phyloP scores from a whole-genome alignment of 1,140 invertebrate genomes.

The Heterodera carotae region DNA sequence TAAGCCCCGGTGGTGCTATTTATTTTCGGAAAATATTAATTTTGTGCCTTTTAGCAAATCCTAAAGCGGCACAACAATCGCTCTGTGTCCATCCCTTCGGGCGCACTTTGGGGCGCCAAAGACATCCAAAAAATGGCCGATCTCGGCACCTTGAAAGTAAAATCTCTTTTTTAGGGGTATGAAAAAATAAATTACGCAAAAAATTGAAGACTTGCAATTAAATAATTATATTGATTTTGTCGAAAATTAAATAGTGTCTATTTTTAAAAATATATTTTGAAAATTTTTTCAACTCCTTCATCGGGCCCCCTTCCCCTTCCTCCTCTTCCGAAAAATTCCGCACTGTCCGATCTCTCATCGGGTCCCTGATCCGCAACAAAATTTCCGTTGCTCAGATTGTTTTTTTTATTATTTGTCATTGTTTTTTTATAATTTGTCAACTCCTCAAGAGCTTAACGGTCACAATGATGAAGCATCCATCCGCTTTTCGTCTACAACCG shows the following conservation, averaged over 20 bases:
- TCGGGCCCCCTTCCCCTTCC: too few species aligned
- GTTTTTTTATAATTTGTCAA: too few species aligned
- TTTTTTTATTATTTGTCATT: too few species aligned
- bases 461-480: constrained; percentile 73
- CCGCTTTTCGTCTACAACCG: constrained; percentile 68
- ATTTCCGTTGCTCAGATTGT: too few species aligned
- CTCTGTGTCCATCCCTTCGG: constrained; percentile 71
- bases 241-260: background rate
- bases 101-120: constrained; percentile 73
- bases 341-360: too few species aligned
- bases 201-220: too few species aligned
- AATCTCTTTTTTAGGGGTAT: constrained; percentile 20
- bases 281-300: too few species aligned
- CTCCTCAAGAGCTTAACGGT: constrained; percentile 71
- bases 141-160: constrained; percentile 69
- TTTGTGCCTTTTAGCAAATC: constrained; percentile 28
- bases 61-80: constrained; percentile 47
- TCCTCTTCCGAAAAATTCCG: too few species aligned
- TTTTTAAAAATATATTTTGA: constrained; percentile 1
- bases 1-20: too few species aligned
- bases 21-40: too few species aligned
- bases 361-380: too few species aligned
- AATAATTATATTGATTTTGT: too few species aligned
- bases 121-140: constrained; percentile 73
- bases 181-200: background rate